Evolutionary conservation across 2,113 vertebrate species (phyloP), one percentile per base, ranked within the genome.

Genomic region (Pelecanoides urinatrix): DNA sequence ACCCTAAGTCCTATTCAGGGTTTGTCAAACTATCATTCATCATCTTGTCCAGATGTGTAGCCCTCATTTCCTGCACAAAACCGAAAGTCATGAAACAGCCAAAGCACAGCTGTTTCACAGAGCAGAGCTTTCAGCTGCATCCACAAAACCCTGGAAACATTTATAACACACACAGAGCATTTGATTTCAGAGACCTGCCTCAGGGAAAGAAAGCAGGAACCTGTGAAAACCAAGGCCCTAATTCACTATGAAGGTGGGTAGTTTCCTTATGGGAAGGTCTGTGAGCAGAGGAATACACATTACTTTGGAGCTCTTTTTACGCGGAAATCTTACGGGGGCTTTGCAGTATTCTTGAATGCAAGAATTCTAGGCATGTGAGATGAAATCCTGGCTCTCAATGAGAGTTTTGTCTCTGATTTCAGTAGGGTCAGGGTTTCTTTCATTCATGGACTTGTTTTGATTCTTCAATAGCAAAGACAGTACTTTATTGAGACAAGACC

Each of bases 401-500:
- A 66, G 38, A 85, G 81, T 94, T 92, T 94, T 97, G 91, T 95
- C 59, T 83, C 58, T 66, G 73, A 92, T 75, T 95, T 85, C 89
- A 89, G 92, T 42, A 84, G 76, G 94, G 73, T 94, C 45, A 76
- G 49, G 27, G 77, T 91, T 92, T 95, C 92, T 91, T 96, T 96
- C 92, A 95, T 94, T 96, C n/a, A 38, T 20, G 13, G 80, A 79
- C 70, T 89, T 94, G 86, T 95, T 97, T 96, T 89, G 88, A 68
- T 86, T 93, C 96, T 96, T 97, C 96, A 95, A 96, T 84, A 81
- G 95, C 72, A 72, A 92, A 94, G 68, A 96, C 92, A 96, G 79
- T 91, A 63, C 79, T 92, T 91, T 75, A 96, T 81, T 88, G 86
- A 96, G 79, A 78, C 56, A 94, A 89, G 65, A 93, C 36, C 65